phyloP scores from a whole-genome alignment of 2,888 invertebrate genomes.

The Dynastes grantii region DNA sequence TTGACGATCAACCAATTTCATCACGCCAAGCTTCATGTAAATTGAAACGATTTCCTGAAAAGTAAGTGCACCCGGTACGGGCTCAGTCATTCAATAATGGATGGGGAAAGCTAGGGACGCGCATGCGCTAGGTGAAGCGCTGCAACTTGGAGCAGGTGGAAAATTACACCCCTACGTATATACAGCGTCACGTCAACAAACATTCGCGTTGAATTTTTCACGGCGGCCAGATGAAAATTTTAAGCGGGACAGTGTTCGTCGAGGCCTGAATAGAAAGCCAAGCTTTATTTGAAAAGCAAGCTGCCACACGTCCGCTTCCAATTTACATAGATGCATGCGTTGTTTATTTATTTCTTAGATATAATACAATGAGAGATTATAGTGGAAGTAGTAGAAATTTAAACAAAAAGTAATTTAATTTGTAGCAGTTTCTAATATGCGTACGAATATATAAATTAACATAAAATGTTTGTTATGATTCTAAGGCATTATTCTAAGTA shows the following conservation, averaged over 20 bases:
- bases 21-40: slow-evolving; percentile 33
- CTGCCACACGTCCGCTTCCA: too few relatives aligned
- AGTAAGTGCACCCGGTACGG: slow-evolving; percentile 46
- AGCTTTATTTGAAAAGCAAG: neutral
- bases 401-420: too few relatives aligned
- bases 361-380: too few relatives aligned
- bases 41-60: slow-evolving; percentile 52
- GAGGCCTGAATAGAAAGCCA: slow-evolving; percentile 6
- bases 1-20: slow-evolving; percentile 15
- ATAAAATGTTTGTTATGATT: too few relatives aligned
- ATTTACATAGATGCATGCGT: too few relatives aligned
- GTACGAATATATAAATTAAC: too few relatives aligned
- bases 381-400: too few relatives aligned
- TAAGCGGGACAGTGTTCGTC: slow-evolving; percentile 24
- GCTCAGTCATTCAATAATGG: slow-evolving; percentile 57
- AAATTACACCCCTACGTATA: slow-evolving; percentile 37
- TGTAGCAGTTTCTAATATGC: too few relatives aligned
- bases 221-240: slow-evolving; percentile 32
- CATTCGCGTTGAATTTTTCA: slow-evolving; percentile 47
- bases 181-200: slow-evolving; percentile 44
- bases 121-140: slow-evolving; percentile 49
- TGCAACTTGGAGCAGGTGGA: slow-evolving; percentile 51
- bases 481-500: too few relatives aligned
- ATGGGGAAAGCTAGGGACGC: slow-evolving; percentile 35
- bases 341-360: too few relatives aligned